phyloP scores from a whole-genome alignment of 2,113 vertebrate species.

The Malurus elegans region DNA sequence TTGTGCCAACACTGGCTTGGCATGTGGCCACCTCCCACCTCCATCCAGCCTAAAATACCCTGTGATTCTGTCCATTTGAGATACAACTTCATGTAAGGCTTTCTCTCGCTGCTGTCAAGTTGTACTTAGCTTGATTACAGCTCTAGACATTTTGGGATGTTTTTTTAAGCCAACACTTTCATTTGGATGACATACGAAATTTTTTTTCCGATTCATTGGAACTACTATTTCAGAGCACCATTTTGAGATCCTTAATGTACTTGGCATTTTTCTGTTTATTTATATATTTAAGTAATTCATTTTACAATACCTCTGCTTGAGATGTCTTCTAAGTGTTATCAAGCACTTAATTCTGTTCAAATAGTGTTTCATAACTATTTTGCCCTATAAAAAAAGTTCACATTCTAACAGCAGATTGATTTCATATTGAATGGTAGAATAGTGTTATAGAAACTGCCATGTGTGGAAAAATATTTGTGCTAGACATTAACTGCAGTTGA shows the following conservation, averaged over 20 bases:
- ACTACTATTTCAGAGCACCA: neutral
- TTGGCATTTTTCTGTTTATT: neutral
- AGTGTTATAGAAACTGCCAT: neutral
- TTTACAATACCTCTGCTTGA: neutral
- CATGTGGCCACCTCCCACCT: neutral
- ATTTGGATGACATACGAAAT: neutral
- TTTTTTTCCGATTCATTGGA: neutral
- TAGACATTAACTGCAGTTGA: neutral
- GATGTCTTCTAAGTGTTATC: neutral
- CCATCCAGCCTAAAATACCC: neutral
- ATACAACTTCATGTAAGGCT: neutral
- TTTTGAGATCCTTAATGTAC: neutral
- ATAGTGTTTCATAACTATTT: neutral
- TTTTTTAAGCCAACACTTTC: neutral
- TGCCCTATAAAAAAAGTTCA: neutral
- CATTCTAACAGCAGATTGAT: neutral
- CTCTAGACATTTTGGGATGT: neutral
- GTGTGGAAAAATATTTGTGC: neutral
- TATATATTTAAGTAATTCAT: neutral
- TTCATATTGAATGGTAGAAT: neutral
- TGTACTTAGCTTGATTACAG: neutral
- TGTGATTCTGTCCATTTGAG: neutral
- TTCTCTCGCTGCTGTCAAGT: fast-evolving
- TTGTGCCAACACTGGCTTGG: fast-evolving
- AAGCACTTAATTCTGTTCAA: neutral